Conservation (phyloP, 2,888 invertebrate species). For the Lingula anatina region DNA sequence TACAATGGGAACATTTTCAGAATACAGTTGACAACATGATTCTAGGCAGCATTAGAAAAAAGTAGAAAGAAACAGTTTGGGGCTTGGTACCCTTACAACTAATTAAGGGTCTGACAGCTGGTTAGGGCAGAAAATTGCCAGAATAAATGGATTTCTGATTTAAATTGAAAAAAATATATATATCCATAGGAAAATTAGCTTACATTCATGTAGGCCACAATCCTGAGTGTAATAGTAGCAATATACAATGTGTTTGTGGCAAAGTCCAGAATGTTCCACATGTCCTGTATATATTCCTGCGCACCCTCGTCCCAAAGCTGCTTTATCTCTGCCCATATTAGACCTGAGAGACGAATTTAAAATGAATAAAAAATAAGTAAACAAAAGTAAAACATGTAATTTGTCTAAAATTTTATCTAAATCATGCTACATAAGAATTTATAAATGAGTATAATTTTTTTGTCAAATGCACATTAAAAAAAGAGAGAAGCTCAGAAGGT, state of each 20-base stretch:
- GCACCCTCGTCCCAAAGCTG: slow-evolving; percentile 97
- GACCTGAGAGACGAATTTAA: slow-evolving; percentile 59
- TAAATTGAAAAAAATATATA: neutral
- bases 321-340: slow-evolving; percentile 99
- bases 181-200: slow-evolving; percentile 17
- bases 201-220: slow-evolving; percentile 95
- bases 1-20: no score
- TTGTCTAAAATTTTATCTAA: no score
- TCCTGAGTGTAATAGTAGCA: slow-evolving; percentile 88
- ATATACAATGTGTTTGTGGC: slow-evolving; percentile 97
- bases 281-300: slow-evolving; percentile 93
- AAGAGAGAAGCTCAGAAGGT: no score
- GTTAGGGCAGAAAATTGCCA: neutral
- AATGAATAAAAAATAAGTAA: neutral
- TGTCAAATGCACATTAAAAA: no score
- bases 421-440: no score
- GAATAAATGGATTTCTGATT: neutral
- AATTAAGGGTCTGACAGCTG: neutral
- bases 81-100: neutral
- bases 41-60: no score
- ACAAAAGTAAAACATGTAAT: no score
- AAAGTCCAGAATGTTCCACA: slow-evolving; percentile 99
- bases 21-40: no score
- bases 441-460: no score
- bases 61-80: no score